Evolutionary conservation across 2,113 vertebrate genomes (phyloP).

Genomic region (Centropristis striata): DNA sequence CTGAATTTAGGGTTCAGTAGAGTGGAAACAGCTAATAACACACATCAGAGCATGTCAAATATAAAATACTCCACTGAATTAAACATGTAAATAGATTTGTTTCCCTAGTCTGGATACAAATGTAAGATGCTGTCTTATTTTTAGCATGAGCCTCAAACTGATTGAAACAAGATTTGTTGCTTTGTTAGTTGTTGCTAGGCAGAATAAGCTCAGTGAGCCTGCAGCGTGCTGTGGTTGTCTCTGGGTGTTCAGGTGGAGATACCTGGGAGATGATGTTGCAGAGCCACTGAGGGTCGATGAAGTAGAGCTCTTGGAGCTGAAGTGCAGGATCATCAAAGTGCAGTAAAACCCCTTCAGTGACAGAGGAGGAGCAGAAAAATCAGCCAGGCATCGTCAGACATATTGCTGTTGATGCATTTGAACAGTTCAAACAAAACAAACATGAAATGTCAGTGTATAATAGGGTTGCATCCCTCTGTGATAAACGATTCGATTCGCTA

Average conservation of each 20-base stretch:
- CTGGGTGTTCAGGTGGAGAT: neutral
- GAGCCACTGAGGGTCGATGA: conserved; percentile 96
- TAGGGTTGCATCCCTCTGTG: neutral
- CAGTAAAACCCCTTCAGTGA: conserved; percentile 90
- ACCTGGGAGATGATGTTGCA: conserved; percentile 98
- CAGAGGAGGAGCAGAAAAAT: neutral
- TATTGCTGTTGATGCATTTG: no score
- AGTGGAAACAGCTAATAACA: no score
- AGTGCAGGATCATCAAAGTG: conserved; percentile 97
- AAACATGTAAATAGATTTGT: neutral
- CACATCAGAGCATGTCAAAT: neutral
- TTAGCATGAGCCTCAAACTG: neutral
- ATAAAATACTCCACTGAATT: no score
- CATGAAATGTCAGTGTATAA: neutral
- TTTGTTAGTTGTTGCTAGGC: neutral
- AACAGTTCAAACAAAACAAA: no score
- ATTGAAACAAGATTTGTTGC: neutral
- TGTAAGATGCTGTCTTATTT: neutral
- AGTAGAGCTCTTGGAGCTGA: conserved; percentile 93
- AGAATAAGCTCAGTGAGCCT: neutral
- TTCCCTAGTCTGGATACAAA: neutral
- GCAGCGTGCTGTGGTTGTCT: neutral
- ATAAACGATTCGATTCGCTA: no score
- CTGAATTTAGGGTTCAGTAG: no score
- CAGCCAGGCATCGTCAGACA: neutral